phyloP scores from a whole-genome alignment of 1,140 invertebrate genomes.

The Halyomorpha halys region DNA sequence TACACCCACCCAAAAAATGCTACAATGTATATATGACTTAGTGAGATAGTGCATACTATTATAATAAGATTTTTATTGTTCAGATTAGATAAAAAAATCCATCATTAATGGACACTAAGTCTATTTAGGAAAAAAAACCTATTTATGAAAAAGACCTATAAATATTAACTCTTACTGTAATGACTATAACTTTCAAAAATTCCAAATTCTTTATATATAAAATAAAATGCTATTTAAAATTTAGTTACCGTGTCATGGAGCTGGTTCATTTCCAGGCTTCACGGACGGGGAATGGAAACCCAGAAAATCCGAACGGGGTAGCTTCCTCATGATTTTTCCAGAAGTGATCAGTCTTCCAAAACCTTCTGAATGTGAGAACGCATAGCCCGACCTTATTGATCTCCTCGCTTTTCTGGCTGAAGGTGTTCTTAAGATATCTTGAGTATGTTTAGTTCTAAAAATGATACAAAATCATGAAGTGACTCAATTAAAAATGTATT shows the following conservation, averaged over 20 bases:
- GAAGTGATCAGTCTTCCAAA: slow-evolving; percentile 96
- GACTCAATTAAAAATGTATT: too few relatives aligned
- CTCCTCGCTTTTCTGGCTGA: slow-evolving; percentile 74
- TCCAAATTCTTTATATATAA: not conserved
- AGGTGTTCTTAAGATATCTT: slow-evolving; percentile 69
- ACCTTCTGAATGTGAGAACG: slow-evolving; percentile 83
- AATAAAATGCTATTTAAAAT: not conserved
- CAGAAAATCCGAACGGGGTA: slow-evolving; percentile 47
- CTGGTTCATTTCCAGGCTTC: slow-evolving; percentile 8
- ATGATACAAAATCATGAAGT: not conserved
- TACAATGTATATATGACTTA: too few relatives aligned
- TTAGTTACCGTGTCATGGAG: slow-evolving; percentile 22
- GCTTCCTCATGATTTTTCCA: slow-evolving; percentile 89
- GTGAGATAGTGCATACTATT: too few relatives aligned
- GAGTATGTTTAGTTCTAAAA: slow-evolving; percentile 53
- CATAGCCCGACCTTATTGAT: slow-evolving; percentile 92
- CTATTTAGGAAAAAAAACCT: too few relatives aligned
- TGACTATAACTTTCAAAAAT: too few relatives aligned
- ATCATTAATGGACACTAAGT: too few relatives aligned
- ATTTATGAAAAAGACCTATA: too few relatives aligned
- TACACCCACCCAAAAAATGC: too few relatives aligned
- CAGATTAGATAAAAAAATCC: too few relatives aligned
- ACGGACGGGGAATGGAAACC: slow-evolving; percentile 20
- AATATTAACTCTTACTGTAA: too few relatives aligned
- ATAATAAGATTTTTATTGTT: too few relatives aligned